These are phyloP conservation scores for Micrasema longulum DNA, from an alignment of 1,140 invertebrate species.

Conservation along the genomic window DNA sequence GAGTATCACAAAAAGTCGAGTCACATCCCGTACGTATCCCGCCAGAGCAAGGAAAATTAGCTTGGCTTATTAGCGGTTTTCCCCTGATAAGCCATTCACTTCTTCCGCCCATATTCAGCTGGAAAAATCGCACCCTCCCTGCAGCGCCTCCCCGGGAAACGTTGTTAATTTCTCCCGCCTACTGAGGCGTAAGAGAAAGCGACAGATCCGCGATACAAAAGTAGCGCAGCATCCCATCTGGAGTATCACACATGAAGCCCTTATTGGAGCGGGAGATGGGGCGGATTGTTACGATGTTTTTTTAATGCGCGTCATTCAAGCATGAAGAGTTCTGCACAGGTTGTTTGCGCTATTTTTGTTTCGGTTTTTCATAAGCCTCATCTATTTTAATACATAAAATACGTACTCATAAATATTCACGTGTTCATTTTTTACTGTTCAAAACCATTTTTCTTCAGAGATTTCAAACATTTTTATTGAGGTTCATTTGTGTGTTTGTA, in stretches of 20 bases:
- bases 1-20: slow-evolving; percentile 12
- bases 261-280: slow-evolving; percentile 6
- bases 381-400: too few species aligned
- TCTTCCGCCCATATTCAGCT: slow-evolving; percentile 47
- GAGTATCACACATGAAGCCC: slow-evolving; percentile 37
- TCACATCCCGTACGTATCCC: slow-evolving; percentile 21
- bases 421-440: too few species aligned
- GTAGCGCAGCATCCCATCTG: slow-evolving; percentile 47
- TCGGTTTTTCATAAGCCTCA: too few species aligned
- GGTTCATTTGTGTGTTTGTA: too few species aligned
- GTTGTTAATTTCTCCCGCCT: slow-evolving; percentile 50
- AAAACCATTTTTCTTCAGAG: too few species aligned
- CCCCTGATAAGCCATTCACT: slow-evolving; percentile 53
- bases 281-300: slow-evolving; percentile 11
- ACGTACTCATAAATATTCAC: too few species aligned
- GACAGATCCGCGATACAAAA: slow-evolving; percentile 52
- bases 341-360: neutral
- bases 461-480: too few species aligned
- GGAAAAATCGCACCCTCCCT: slow-evolving; percentile 40
- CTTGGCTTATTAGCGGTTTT: slow-evolving; percentile 52
- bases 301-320: slow-evolving; percentile 32
- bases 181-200: slow-evolving; percentile 52
- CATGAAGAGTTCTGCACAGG: slow-evolving; percentile 7
- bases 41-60: slow-evolving; percentile 49
- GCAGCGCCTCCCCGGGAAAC: slow-evolving; percentile 35